Percentiles rank a stretch among this genome's conserved stretches.
Conservation (phyloP, 1,140 invertebrate species). For the Homarus americanus region DNA sequence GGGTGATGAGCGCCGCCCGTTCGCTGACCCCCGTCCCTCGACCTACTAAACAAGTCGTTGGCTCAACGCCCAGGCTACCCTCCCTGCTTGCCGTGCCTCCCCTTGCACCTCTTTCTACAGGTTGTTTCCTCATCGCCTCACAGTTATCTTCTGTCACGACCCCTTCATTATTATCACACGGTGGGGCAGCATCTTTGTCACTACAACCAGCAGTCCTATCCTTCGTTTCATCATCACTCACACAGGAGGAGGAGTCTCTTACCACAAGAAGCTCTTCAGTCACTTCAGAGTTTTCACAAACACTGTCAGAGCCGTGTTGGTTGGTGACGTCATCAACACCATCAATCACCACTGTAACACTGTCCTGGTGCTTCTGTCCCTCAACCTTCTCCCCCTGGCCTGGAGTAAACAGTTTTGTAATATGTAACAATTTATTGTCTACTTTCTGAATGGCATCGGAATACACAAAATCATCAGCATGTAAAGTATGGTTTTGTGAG, state of each 20-base stretch:
- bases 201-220: not conserved
- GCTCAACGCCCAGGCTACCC: not conserved
- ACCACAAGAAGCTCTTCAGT: not conserved
- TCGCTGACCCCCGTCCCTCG: conserved; percentile 29
- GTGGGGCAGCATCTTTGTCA: not conserved
- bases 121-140: not conserved
- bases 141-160: not conserved
- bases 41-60: not conserved
- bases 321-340: too few species aligned
- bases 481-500: too few species aligned
- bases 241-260: not conserved
- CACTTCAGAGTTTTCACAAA: not conserved
- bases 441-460: too few species aligned
- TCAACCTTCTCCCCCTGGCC: too few species aligned
- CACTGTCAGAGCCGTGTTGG: not conserved
- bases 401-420: too few species aligned
- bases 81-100: not conserved
- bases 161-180: not conserved
- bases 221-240: not conserved
- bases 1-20: conserved; percentile 29
- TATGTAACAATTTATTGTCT: too few species aligned
- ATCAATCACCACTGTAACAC: too few species aligned
- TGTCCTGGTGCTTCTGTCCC: too few species aligned
- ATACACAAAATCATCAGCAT: too few species aligned
- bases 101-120: not conserved